A percentile compares a stretch with the other conserved stretches of the same genome.
phyloP scores from a whole-genome alignment of 2,113 vertebrate genomes.

The Gavia stellata region DNA sequence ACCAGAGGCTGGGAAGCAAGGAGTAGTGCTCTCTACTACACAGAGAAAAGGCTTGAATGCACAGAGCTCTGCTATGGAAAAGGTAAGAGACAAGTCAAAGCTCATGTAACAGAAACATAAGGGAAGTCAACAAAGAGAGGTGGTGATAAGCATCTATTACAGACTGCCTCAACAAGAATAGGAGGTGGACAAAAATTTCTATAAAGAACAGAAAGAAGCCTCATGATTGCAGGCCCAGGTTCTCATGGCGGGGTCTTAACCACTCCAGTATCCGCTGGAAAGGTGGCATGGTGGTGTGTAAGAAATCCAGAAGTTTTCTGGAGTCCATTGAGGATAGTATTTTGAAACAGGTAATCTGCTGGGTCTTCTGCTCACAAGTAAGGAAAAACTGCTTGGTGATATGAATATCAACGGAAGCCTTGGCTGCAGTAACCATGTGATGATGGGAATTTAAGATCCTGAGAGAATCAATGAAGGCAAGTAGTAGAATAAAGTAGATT shows the following conservation, averaged over 20 bases:
- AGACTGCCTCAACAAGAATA: neutral
- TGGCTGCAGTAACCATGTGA: neutral
- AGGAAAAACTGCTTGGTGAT: neutral
- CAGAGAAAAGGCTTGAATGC: neutral
- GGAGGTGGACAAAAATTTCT: neutral
- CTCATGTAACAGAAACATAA: neutral
- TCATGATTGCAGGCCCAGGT: neutral
- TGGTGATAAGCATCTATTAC: neutral
- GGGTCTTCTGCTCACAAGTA: neutral
- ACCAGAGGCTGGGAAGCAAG: neutral
- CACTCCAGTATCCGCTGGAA: neutral
- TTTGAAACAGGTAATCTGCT: neutral
- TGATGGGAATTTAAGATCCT: neutral
- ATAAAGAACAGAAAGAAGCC: neutral
- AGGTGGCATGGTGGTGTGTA: neutral
- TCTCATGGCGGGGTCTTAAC: neutral
- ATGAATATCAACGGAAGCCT: neutral
- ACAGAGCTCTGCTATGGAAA: neutral
- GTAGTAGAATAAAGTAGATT: neutral
- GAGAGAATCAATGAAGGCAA: neutral
- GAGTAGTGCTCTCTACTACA: neutral
- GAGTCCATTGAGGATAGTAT: neutral
- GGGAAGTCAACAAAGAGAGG: neutral
- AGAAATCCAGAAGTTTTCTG: neutral
- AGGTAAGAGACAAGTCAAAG: neutral